Percentiles rank a stretch among this genome's conserved stretches.
phyloP scores from a whole-genome alignment of 2,797 vertebrate species.

The Cuniculus paca region DNA sequence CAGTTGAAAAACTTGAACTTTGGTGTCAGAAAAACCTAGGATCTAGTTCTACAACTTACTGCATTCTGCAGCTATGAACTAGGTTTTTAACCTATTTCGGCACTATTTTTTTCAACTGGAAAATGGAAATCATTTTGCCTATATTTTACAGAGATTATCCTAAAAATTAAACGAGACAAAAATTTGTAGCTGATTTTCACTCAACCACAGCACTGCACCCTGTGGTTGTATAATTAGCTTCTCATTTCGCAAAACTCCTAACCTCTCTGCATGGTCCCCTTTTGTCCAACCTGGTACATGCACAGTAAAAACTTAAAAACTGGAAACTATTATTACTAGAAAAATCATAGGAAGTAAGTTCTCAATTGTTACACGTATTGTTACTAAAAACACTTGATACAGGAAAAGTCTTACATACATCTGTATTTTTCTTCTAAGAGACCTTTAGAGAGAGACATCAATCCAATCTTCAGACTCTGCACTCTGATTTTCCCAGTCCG shows the following conservation, averaged over 20 bases:
- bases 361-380: not conserved
- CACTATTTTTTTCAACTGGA: not conserved
- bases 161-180: not conserved
- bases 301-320: not conserved
- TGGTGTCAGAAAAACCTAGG: not conserved
- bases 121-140: not conserved
- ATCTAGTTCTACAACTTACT: not conserved
- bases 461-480: slow-evolving; percentile 97
- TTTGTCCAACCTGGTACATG: not conserved
- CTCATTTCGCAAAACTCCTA: not conserved
- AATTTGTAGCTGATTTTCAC: not conserved
- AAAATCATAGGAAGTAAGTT: not conserved
- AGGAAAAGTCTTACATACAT: slow-evolving; percentile 91
- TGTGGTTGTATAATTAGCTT: not conserved
- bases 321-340: not conserved
- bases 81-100: not conserved
- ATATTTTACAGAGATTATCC: not conserved
- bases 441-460: slow-evolving; percentile 97
- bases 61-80: not conserved
- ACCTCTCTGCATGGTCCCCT: not conserved
- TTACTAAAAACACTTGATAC: not conserved
- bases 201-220: not conserved
- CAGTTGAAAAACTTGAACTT: not conserved
- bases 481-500: slow-evolving; percentile 97
- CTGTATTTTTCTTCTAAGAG: slow-evolving; percentile 98